A percentile compares a stretch with the other conserved stretches of the same genome.
Conservation (phyloP, 1,140 invertebrate species). For the Musca vetustissima region DNA sequence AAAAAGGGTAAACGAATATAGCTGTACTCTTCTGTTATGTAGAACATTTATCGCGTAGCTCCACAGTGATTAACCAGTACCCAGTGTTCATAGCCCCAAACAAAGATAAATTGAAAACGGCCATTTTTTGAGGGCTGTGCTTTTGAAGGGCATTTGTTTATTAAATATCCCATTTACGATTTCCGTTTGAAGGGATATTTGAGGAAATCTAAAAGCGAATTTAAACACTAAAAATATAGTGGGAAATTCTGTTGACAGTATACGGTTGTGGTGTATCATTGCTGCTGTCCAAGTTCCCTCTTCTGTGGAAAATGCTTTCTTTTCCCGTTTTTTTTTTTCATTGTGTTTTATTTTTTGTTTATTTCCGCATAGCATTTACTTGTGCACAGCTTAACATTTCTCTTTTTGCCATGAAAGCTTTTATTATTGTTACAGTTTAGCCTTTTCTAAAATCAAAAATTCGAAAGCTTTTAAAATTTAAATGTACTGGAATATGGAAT, state of each 20-base stretch:
- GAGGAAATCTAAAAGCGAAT: not conserved
- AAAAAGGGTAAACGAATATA: not conserved
- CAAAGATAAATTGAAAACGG: not conserved
- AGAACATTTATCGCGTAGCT: too few relatives aligned
- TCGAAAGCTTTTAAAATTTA: too few relatives aligned
- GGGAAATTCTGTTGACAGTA: not conserved
- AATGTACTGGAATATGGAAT: too few relatives aligned
- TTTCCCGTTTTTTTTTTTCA: not conserved
- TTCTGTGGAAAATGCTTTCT: not conserved
- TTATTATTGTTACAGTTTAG: too few relatives aligned
- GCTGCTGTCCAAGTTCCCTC: not conserved
- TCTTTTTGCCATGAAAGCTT: too few relatives aligned
- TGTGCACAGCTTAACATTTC: too few relatives aligned
- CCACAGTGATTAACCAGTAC: too few relatives aligned
- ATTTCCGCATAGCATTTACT: too few relatives aligned
- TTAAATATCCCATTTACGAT: not conserved
- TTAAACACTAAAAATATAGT: not conserved
- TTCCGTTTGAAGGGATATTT: not conserved
- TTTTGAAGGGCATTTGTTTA: not conserved
- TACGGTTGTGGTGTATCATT: not conserved
- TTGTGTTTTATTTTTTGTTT: too few relatives aligned
- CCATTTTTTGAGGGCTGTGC: constrained; percentile 5
- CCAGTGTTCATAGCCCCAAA: too few relatives aligned
- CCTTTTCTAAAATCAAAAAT: too few relatives aligned
- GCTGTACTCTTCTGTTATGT: not conserved